Percentiles rank a stretch among this genome's conserved stretches.
Conservation (phyloP, 2,113 vertebrate species). For the Perca schrenkii region DNA sequence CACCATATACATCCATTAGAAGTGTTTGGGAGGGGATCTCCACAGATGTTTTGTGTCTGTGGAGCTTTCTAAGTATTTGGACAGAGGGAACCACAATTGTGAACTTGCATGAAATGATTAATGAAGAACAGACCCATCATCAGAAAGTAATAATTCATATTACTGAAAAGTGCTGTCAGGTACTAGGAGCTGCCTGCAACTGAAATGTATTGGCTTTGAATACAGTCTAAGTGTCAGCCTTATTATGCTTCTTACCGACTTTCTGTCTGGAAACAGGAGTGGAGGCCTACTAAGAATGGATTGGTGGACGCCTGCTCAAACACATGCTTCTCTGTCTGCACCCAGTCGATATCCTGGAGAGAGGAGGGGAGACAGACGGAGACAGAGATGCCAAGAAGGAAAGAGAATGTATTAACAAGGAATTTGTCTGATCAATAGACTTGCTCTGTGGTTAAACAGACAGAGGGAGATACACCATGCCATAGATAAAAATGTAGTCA, state of each 20-base stretch:
- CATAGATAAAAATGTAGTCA: background rate
- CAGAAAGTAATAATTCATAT: background rate
- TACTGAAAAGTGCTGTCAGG: background rate
- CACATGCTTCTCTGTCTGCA: conserved; percentile 99
- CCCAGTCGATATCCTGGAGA: conserved; percentile 98
- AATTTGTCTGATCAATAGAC: conserved; percentile 49
- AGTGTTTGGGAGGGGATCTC: too few species aligned
- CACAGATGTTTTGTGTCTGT: too few species aligned
- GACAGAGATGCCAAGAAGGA: conserved; percentile 23
- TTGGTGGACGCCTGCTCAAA: conserved; percentile 98
- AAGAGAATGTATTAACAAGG: conserved; percentile 29
- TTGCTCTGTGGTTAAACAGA: conserved; percentile 23
- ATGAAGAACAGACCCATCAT: background rate
- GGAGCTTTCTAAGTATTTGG: too few species aligned
- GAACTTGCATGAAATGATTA: background rate
- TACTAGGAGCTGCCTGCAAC: background rate
- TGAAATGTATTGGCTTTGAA: background rate
- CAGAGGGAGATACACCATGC: background rate
- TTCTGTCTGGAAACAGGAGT: conserved; percentile 99
- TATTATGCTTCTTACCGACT: conserved; percentile 90
- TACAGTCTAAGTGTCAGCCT: background rate
- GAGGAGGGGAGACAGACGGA: conserved; percentile 15
- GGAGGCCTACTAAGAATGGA: conserved; percentile 96
- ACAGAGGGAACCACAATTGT: too few species aligned
- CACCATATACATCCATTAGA: background rate